phyloP scores from a whole-genome alignment of 2,797 vertebrate species.

The Microctenopoma stevenorrisi region DNA sequence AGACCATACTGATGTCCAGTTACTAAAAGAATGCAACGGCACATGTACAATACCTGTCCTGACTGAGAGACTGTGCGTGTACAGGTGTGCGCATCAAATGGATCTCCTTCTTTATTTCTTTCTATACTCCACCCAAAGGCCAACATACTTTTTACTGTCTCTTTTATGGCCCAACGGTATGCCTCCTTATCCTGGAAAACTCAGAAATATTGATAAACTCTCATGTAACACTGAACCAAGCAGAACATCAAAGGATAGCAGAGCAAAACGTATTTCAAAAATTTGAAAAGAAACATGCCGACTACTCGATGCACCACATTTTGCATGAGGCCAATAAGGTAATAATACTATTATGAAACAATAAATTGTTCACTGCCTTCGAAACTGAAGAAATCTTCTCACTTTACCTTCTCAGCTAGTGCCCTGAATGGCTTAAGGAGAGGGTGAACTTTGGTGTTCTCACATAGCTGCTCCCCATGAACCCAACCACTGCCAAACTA shows the following conservation, averaged over 20 bases:
- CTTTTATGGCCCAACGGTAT: slow-evolving; percentile 94
- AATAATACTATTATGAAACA: slow-evolving; percentile 13
- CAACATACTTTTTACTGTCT: slow-evolving; percentile 94
- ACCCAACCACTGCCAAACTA: slow-evolving; percentile 96
- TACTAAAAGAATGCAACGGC: background rate
- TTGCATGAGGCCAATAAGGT: background rate
- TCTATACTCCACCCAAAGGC: slow-evolving; percentile 94
- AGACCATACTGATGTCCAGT: background rate
- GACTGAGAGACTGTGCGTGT: slow-evolving; percentile 90
- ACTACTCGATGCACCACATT: background rate
- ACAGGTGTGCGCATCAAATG: slow-evolving; percentile 84
- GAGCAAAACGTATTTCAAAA: slow-evolving; percentile 17
- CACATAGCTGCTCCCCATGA: slow-evolving; percentile 92
- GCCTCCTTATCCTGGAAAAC: slow-evolving; percentile 92
- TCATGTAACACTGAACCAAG: slow-evolving; percentile 1
- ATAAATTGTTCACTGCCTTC: slow-evolving; percentile 31
- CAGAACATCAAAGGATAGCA: background rate
- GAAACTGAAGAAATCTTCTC: slow-evolving; percentile 23
- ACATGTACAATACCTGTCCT: slow-evolving; percentile 88
- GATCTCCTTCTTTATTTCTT: slow-evolving; percentile 90
- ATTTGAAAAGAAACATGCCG: slow-evolving; percentile 10
- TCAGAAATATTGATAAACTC: background rate
- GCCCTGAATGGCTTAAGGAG: slow-evolving; percentile 95
- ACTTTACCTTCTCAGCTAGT: slow-evolving; percentile 91
- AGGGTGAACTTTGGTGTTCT: slow-evolving; percentile 92